Evolutionary conservation across 2,888 invertebrate species (phyloP).

Genomic region (Rhagium mordax): DNA sequence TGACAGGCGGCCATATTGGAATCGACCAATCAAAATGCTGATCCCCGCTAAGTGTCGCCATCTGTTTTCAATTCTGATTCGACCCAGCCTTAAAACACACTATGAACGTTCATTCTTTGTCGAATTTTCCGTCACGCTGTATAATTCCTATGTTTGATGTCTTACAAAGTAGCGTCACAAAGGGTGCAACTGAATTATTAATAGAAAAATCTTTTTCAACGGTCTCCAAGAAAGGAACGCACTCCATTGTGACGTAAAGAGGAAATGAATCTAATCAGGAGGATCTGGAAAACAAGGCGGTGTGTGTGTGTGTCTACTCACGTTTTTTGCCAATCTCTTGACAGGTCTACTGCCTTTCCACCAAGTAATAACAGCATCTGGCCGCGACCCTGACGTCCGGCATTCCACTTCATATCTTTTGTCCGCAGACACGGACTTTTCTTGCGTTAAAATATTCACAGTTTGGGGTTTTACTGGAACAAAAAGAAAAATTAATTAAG

Average conservation of each 20-base stretch:
- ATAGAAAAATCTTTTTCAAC: neutral
- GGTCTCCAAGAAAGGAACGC: neutral
- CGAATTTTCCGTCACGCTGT: too few species aligned
- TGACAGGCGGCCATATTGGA: too few species aligned
- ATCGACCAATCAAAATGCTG: too few species aligned
- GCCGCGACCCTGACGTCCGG: constrained; percentile 88
- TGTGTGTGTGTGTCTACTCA: constrained; percentile 71
- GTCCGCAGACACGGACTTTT: constrained; percentile 87
- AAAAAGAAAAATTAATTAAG: constrained; percentile 53
- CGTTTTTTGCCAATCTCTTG: constrained; percentile 85
- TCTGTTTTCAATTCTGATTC: too few species aligned
- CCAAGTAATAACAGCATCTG: constrained; percentile 90
- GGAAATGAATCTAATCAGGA: neutral
- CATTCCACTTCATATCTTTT: constrained; percentile 91
- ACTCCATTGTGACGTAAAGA: neutral
- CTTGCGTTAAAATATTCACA: constrained; percentile 88
- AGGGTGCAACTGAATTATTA: neutral
- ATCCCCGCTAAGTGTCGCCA: too few species aligned
- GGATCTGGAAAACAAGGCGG: constrained; percentile 19
- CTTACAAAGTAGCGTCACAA: neutral
- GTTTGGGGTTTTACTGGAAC: constrained; percentile 88
- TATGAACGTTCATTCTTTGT: too few species aligned
- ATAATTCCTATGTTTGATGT: too few species aligned
- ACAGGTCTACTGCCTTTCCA: constrained; percentile 89
- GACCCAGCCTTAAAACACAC: too few species aligned